Evolutionary conservation across 2,888 invertebrate species (phyloP).

Genomic region (Mimachlamys varia): DNA sequence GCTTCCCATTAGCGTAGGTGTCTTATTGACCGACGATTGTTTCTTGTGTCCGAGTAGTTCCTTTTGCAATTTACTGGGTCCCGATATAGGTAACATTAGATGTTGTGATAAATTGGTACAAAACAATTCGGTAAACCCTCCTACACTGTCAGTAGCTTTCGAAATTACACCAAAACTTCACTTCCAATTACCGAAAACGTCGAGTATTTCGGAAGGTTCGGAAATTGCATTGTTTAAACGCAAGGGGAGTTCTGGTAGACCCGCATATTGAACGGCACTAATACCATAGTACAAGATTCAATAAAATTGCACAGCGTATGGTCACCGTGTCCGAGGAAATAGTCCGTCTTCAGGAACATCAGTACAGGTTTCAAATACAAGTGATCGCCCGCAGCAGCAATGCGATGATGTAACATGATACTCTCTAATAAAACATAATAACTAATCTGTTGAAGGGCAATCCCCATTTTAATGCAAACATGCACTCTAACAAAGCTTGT

Average conservation of each 20-base stretch:
- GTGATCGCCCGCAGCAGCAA: too few relatives aligned
- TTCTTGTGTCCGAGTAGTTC: background rate
- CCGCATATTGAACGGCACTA: background rate
- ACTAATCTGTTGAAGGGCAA: too few relatives aligned
- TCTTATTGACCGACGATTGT: background rate
- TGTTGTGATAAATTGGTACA: background rate
- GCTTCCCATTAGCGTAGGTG: background rate
- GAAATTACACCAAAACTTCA: conserved; percentile 4
- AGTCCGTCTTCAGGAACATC: background rate
- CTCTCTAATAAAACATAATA: too few relatives aligned
- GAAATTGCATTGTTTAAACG: background rate
- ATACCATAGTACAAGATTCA: background rate
- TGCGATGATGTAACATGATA: too few relatives aligned
- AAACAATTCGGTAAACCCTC: background rate
- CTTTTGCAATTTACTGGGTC: background rate
- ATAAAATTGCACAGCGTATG: background rate
- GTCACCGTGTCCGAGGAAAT: background rate
- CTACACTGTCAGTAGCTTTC: background rate
- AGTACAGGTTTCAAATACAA: background rate
- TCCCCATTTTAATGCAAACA: too few relatives aligned
- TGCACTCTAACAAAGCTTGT: too few relatives aligned
- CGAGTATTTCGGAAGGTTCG: background rate
- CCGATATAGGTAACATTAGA: background rate
- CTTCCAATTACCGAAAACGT: background rate
- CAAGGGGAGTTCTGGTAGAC: background rate